phyloP scores from a whole-genome alignment of 2,113 vertebrate species.

The Platichthys stellatus region DNA sequence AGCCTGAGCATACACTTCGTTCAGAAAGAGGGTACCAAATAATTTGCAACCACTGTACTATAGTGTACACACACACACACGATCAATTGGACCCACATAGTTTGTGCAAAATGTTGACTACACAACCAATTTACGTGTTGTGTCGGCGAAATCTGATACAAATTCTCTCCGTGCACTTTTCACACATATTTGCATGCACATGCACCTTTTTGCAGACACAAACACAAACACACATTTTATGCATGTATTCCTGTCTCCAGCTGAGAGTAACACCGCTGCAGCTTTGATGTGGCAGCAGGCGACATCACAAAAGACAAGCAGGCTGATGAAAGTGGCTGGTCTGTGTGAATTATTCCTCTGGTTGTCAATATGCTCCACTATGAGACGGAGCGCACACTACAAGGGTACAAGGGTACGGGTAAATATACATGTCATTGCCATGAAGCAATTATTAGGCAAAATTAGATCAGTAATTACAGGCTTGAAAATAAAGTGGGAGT shows the following conservation, averaged over 20 bases:
- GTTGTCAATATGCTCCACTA: constrained; percentile 84
- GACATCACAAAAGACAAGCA: constrained; percentile 76
- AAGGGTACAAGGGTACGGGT: constrained; percentile 89
- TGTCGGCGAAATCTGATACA: constrained; percentile 37
- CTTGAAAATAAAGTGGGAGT: constrained; percentile 96
- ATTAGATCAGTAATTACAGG: constrained; percentile 99
- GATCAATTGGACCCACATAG: constrained; percentile 20
- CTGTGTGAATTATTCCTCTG: constrained; percentile 83
- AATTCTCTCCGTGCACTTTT: constrained; percentile 47
- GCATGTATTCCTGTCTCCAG: constrained; percentile 92
- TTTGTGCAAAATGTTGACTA: constrained; percentile 42
- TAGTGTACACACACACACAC: background rate
- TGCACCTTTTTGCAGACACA: constrained; percentile 44
- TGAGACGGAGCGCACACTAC: constrained; percentile 64
- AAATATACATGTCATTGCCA: constrained; percentile 99
- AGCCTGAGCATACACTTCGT: constrained; percentile 85
- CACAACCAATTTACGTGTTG: constrained; percentile 45
- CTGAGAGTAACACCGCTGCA: constrained; percentile 72
- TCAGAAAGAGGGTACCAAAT: constrained; percentile 86
- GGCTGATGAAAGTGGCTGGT: constrained; percentile 89
- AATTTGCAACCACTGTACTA: constrained; percentile 81
- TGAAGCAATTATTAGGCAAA: constrained; percentile 99
- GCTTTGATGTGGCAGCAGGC: constrained; percentile 94
- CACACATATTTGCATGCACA: constrained; percentile 59
- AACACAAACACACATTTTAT: constrained; percentile 83